Evolutionary conservation across 2,113 vertebrate genomes (phyloP).

Genomic region (Oryzias celebensis): DNA sequence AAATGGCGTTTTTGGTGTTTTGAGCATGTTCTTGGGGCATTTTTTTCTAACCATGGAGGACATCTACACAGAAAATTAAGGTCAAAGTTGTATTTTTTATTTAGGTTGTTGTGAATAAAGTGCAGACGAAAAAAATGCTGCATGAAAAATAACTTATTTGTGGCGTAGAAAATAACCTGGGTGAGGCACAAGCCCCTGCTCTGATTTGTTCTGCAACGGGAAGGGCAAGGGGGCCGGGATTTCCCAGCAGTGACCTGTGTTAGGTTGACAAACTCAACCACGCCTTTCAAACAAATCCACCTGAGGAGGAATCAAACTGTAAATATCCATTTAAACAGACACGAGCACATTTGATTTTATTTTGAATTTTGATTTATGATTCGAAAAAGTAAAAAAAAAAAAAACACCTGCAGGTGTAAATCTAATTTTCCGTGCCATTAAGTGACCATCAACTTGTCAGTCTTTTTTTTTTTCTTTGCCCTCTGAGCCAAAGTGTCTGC

Average conservation of each 20-base stretch:
- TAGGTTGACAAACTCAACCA: conserved; percentile 4
- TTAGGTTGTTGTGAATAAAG: too few species aligned
- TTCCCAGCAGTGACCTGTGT: conserved; percentile 9
- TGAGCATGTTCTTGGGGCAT: too few species aligned
- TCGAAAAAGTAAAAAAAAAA: conserved; percentile 62
- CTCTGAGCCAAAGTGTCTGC: conserved; percentile 58
- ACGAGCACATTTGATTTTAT: conserved; percentile 69
- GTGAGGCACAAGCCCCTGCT: too few species aligned
- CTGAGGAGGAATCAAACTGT: conserved; percentile 15
- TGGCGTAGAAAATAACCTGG: too few species aligned
- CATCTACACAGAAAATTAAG: too few species aligned
- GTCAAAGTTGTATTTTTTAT: too few species aligned
- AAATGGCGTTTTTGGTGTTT: too few species aligned
- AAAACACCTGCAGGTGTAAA: conserved; percentile 78
- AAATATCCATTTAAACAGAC: conserved; percentile 56
- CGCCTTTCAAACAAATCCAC: conserved; percentile 16
- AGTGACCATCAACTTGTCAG: conserved; percentile 72
- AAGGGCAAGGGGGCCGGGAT: too few species aligned
- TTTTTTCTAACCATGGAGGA: too few species aligned
- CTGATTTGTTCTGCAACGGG: too few species aligned
- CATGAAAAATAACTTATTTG: too few species aligned
- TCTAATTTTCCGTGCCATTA: conserved; percentile 80
- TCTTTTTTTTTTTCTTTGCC: conserved; percentile 38
- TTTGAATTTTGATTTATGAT: conserved; percentile 28
- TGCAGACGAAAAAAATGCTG: too few species aligned